Conservation (phyloP, 1,140 invertebrate species). For the Microplitis mediator region DNA sequence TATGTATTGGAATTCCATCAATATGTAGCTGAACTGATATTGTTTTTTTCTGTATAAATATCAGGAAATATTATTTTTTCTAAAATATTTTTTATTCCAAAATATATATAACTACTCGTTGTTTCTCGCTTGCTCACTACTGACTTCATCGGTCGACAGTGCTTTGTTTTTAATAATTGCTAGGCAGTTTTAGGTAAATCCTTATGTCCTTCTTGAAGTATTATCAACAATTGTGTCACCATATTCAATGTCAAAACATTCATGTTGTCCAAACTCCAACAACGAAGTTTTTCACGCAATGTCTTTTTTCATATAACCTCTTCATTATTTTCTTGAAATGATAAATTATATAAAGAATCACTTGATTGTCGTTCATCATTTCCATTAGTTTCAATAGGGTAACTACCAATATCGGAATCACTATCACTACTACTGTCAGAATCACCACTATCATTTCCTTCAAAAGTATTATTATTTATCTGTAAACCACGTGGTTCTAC, state of each 20-base stretch:
- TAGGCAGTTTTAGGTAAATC: slow-evolving; percentile 14
- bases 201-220: slow-evolving; percentile 1
- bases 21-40: slow-evolving; percentile 27
- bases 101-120: neutral
- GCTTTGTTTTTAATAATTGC: slow-evolving; percentile 14
- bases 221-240: slow-evolving; percentile 9
- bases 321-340: neutral
- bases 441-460: neutral
- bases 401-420: neutral
- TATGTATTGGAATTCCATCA: slow-evolving; percentile 28
- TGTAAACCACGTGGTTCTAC: neutral
- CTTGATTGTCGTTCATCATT: neutral
- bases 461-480: neutral
- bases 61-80: neutral
- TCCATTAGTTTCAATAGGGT: neutral
- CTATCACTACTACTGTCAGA: neutral
- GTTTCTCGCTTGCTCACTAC: neutral
- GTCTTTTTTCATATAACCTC: neutral
- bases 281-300: neutral
- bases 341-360: no score
- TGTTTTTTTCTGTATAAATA: slow-evolving; percentile 13
- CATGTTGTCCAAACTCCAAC: slow-evolving; percentile 7
- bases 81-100: neutral
- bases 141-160: neutral
- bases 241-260: neutral